These are phyloP conservation scores for Epinotia demarniana DNA, from an alignment of 2,888 invertebrate species.

Conservation along the genomic window DNA sequence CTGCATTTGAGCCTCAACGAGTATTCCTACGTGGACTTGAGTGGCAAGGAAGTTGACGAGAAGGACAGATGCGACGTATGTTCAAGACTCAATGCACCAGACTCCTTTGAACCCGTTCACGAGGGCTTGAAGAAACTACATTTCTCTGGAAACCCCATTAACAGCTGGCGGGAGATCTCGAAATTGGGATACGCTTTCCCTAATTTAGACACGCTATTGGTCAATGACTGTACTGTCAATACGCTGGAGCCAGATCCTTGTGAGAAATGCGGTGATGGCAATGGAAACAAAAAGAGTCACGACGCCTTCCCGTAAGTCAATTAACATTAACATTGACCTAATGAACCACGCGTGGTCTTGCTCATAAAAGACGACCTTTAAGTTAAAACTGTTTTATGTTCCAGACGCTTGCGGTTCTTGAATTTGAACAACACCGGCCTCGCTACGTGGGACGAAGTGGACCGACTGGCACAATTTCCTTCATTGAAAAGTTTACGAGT, in stretches of 20 bases:
- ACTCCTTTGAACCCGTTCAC: constrained; percentile 82
- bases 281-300: constrained; percentile 84
- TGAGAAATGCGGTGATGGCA: constrained; percentile 79
- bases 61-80: constrained; percentile 75
- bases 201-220: constrained; percentile 91
- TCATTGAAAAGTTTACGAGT: constrained; percentile 93
- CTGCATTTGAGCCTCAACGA: constrained; percentile 96
- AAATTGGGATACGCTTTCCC: constrained; percentile 95
- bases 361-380: constrained; percentile 35
- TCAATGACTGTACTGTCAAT: constrained; percentile 94
- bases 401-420: constrained; percentile 89
- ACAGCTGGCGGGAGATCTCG: constrained; percentile 92
- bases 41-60: constrained; percentile 71
- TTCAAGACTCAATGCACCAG: constrained; percentile 68
- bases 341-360: constrained; percentile 57
- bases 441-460: constrained; percentile 95
- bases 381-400: constrained; percentile 59
- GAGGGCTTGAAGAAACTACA: constrained; percentile 90
- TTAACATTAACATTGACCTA: constrained; percentile 67
- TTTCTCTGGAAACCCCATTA: constrained; percentile 94
- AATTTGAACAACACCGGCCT: constrained; percentile 94
- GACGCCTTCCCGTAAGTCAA: constrained; percentile 84
- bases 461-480: constrained; percentile 93
- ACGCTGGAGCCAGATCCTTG: constrained; percentile 85
- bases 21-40: constrained; percentile 90